These are phyloP conservation scores for Branchinecta sandiegonensis DNA, from an alignment of 2,888 invertebrate species.

Conservation along the genomic window DNA sequence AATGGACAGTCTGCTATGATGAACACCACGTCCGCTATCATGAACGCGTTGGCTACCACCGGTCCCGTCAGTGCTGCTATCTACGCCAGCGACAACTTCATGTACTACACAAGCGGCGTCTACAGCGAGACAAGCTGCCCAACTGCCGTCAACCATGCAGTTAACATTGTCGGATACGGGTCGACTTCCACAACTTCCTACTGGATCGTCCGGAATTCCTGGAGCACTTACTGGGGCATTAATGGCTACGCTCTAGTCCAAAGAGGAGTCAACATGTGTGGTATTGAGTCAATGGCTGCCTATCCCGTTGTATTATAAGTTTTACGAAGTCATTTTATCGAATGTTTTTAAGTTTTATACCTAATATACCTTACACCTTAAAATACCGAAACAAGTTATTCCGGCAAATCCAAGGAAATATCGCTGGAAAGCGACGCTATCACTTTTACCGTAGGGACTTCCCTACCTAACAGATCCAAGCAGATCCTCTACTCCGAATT, in stretches of 20 bases:
- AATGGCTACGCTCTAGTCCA: background rate
- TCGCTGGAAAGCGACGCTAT: too few species aligned
- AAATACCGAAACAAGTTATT: too few species aligned
- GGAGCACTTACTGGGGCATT: background rate
- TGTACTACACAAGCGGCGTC: background rate
- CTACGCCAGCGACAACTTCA: background rate
- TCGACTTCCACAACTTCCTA: background rate
- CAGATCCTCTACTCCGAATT: too few species aligned
- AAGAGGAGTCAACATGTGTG: background rate
- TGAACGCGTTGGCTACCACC: background rate
- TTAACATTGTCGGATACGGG: conserved; percentile 3
- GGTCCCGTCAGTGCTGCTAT: background rate
- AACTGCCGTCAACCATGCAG: background rate
- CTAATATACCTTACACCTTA: too few species aligned
- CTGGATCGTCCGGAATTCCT: background rate
- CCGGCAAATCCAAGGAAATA: too few species aligned
- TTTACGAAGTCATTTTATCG: too few species aligned
- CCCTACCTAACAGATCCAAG: too few species aligned
- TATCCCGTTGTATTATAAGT: background rate
- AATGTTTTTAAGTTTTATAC: too few species aligned
- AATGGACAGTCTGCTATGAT: background rate
- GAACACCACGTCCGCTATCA: background rate
- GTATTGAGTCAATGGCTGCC: background rate
- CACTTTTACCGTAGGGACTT: too few species aligned
- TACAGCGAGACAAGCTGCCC: background rate